Percentiles rank a stretch among this genome's conserved stretches.
Evolutionary conservation across 2,888 invertebrate species (phyloP).

Genomic region (Didymodactylos carnosus): DNA sequence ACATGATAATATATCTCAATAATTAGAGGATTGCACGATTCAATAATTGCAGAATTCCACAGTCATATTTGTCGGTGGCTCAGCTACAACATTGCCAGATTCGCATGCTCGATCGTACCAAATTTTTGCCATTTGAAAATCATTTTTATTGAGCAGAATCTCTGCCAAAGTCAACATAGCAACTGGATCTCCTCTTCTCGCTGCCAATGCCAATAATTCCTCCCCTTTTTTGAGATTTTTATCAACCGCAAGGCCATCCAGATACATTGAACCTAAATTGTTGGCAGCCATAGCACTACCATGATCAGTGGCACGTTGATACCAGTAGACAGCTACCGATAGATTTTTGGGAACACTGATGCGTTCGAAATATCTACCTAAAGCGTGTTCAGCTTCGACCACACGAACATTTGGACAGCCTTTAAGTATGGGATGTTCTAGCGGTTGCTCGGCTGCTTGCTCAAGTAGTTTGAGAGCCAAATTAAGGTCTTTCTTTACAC

Average conservation of each 20-base stretch:
- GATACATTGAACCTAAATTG: neutral
- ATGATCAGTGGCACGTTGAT: constrained; percentile 4
- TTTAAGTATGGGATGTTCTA: neutral
- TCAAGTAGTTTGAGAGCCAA: neutral
- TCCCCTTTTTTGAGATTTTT: constrained; percentile 1
- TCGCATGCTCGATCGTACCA: constrained; percentile 2
- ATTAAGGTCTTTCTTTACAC: neutral
- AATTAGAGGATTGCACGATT: too few species aligned
- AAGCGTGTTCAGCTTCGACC: neutral
- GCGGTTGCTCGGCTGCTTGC: neutral
- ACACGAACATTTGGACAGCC: neutral
- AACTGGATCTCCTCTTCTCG: neutral
- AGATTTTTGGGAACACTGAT: neutral
- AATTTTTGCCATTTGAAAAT: neutral
- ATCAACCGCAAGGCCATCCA: neutral
- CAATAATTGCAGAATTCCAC: neutral
- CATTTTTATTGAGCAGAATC: neutral
- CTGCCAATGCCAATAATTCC: neutral
- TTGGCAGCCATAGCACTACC: neutral
- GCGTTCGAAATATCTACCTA: neutral
- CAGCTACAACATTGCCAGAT: neutral
- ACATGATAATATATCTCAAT: too few species aligned
- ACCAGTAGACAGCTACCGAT: neutral
- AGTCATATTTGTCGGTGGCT: neutral
- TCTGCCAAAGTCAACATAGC: neutral